Base-by-base conservation (phyloP, 2,888 invertebrate species). In the Erannis defoliaria region DNA sequence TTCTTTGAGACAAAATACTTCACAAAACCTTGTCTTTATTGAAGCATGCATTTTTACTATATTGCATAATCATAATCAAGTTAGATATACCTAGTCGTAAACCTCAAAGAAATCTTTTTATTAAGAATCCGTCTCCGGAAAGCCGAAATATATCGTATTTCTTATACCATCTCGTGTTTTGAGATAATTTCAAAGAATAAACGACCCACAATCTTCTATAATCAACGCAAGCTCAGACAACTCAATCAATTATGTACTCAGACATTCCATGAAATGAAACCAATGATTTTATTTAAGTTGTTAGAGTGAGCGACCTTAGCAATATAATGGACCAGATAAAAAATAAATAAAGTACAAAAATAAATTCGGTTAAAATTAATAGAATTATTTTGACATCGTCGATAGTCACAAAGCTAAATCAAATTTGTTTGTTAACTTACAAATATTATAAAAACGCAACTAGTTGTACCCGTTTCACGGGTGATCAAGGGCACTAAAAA, bases 191-290 rank as follows among this genome's bases (percentile, higher is more conserved):
- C 19, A 50, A 46, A 64, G 70, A 64, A 65, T 71, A 67, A 69
- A 45, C 64, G 71, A 65, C 73, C 76, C 81, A 76, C 85, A 85
- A 86, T 85, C 81, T 82, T 82, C 76, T 75, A 73, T 85, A 82
- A 85, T 85, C 81, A 85, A 81, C 73, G 71, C 77, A 76, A 76
- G 67, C 73, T 71, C 72, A 73, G 45, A 26, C 51, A 75, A 72
- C 70, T 72, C 68, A 68, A 62, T 67, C 79, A 80, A 83, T 84
- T 84, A 84, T 72, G 54, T 64, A 43, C 55, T 48, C 60, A 51
- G 45, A 50, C 38, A 56, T 62, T 62, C 62, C 40, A 18, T 46
- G 55, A 55, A 61, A 55, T 23, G 40, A 49, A 55, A 49, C 48
- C 48, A 54, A 48, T 14, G 12, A 46, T 46, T 63, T 73, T 69